Evolutionary conservation across 2,888 invertebrate species (phyloP), one percentile per base, ranked within the genome.

Genomic region (Cacoxenus indagator): DNA sequence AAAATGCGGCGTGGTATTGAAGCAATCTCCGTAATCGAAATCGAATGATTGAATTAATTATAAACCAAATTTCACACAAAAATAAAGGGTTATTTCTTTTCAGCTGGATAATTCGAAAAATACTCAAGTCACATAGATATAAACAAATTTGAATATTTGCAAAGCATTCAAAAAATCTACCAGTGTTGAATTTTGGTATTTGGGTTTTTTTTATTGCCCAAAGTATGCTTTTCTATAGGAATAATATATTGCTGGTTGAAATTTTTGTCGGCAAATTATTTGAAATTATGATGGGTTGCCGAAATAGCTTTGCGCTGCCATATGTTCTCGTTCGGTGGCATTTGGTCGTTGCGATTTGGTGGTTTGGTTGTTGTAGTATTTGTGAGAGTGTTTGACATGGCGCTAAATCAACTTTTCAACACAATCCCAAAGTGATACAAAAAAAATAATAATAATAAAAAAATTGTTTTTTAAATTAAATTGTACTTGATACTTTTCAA

Each of bases 231-330:
- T 37, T 37, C 9, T 14, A 37, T 8, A 37, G 2, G 9, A 37
- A 4, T 14, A 37, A 37, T 11, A 37, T 37, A 37, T 31, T 31
- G 5, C 9, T 8, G 6, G 31, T 31, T 31, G 1, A 31, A 31
- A 31, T 8, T 57, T 57, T 57, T 57, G 26, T 27, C 6, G n/a
- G 27, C 11, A 27, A 43, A 45, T 62, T 24, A 62, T 62, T 62
- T 45, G 43, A 62, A 45, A 62, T 45, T 62, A 62, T 62, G 61
- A 62, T 62, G 61, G 24, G 57, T 14, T 9, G 51, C 19, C 48
- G 19, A 17, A 51, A 22, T 22, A 51, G 51, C 45, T 59, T n/a
- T 62, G 43, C 43, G 61, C 43, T 24, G 61, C 43, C 43, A 62
- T 62, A 62, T 62, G 43, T 45, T 62, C 2, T 62, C 22, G 22